Evolutionary conservation across 1,140 invertebrate species (phyloP).

Genomic region (Cherax destructor): DNA sequence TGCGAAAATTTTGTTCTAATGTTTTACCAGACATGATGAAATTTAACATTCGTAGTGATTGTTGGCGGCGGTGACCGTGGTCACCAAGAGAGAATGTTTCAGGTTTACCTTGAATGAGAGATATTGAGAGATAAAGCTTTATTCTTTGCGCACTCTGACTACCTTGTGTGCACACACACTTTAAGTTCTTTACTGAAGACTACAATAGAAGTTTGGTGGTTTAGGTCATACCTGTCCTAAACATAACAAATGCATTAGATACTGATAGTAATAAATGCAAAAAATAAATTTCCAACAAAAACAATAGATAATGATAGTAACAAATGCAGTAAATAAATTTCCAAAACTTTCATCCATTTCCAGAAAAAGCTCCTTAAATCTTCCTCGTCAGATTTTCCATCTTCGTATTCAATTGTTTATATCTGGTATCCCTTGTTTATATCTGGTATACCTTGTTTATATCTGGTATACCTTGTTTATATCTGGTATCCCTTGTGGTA

Average conservation of each 20-base stretch:
- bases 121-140: background rate
- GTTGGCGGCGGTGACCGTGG: no score
- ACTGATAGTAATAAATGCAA: no score
- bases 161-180: no score
- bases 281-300: no score
- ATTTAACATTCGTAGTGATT: no score
- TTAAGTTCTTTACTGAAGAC: no score
- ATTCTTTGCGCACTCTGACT: background rate
- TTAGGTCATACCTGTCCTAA: constrained; percentile 41
- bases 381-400: constrained; percentile 37
- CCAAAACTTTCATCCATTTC: constrained; percentile 31
- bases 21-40: no score
- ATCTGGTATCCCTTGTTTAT: background rate
- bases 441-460: no score
- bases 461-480: no score
- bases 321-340: background rate
- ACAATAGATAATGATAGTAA: constrained; percentile 5
- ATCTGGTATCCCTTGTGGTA: background rate
- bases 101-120: background rate
- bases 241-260: no score
- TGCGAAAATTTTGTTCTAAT: no score
- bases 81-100: background rate
- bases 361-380: constrained; percentile 21
- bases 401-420: constrained; percentile 2
- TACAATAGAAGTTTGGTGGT: constrained; percentile 53